These are phyloP conservation scores for Anoplolepis gracilipes DNA, from an alignment of 1,140 invertebrate species.

Conservation along the genomic window DNA sequence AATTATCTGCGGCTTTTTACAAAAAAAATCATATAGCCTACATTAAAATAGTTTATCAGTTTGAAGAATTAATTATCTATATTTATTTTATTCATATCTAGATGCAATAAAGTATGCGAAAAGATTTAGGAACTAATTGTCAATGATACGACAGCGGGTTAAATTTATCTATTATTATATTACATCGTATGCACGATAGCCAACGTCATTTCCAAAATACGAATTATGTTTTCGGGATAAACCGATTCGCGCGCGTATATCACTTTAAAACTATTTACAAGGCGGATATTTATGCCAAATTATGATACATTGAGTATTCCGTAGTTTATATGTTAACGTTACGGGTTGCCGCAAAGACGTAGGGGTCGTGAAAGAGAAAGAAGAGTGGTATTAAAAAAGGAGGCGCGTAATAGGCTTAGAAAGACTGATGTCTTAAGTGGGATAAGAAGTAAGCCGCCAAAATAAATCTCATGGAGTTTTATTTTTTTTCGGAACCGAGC, in stretches of 20 bases:
- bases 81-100: neutral
- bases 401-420: constrained; percentile 69
- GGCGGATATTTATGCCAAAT: constrained; percentile 30
- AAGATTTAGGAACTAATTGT: neutral
- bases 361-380: neutral
- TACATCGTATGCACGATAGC: neutral
- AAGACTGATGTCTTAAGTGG: constrained; percentile 68
- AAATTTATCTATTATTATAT: constrained; percentile 40
- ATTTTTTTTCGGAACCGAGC: neutral
- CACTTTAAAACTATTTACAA: constrained; percentile 37
- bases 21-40: neutral
- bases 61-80: neutral
- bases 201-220: neutral
- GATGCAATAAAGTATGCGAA: neutral
- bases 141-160: neutral
- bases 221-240: constrained; percentile 31
- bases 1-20: neutral
- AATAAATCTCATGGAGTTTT: constrained; percentile 66
- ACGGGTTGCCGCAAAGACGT: neutral
- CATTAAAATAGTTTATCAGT: neutral
- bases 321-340: constrained; percentile 44
- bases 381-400: constrained; percentile 50
- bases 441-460: constrained; percentile 65
- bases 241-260: constrained; percentile 45
- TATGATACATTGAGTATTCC: constrained; percentile 24